Percentiles rank a stretch among this genome's conserved stretches.
phyloP scores from a whole-genome alignment of 2,888 invertebrate species.

The Frankliniella intonsa region DNA sequence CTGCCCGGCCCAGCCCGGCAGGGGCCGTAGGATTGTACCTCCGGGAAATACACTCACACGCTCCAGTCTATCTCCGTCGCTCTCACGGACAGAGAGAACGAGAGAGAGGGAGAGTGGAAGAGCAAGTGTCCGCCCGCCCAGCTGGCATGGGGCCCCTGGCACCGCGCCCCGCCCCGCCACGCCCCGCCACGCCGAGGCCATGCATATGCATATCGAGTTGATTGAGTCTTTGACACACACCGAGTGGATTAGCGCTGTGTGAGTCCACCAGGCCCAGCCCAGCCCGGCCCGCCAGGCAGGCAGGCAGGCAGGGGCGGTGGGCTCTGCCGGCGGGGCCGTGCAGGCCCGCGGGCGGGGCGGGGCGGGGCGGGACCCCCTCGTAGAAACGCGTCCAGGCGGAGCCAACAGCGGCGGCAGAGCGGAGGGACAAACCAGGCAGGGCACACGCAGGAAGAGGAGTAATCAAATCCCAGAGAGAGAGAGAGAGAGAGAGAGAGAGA shows the following conservation, averaged over 20 bases:
- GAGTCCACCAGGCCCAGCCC: neutral
- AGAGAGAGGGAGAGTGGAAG: neutral
- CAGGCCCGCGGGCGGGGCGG: too few relatives aligned
- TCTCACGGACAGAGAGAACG: neutral
- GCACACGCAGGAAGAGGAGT: slow-evolving; percentile 14
- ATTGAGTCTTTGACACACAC: slow-evolving; percentile 4
- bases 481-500: too few relatives aligned
- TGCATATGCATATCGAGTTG: slow-evolving; percentile 11
- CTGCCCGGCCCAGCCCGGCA: neutral
- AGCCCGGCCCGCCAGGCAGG: neutral
- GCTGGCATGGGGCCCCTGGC: neutral
- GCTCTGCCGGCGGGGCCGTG: too few relatives aligned
- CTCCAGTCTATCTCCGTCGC: neutral
- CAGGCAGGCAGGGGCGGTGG: too few relatives aligned
- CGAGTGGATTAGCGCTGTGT: too few relatives aligned
- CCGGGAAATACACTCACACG: neutral
- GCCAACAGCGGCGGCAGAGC: neutral
- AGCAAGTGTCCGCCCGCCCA: neutral
- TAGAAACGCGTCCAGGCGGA: too few relatives aligned
- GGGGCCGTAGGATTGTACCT: neutral
- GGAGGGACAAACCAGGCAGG: neutral
- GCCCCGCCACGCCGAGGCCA: neutral
- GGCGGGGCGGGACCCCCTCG: too few relatives aligned
- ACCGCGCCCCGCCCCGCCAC: neutral
- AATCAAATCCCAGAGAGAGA: slow-evolving; percentile 7